These are phyloP conservation scores for Argynnis bischoffii DNA, from an alignment of 2,888 invertebrate species.

Conservation along the genomic window DNA sequence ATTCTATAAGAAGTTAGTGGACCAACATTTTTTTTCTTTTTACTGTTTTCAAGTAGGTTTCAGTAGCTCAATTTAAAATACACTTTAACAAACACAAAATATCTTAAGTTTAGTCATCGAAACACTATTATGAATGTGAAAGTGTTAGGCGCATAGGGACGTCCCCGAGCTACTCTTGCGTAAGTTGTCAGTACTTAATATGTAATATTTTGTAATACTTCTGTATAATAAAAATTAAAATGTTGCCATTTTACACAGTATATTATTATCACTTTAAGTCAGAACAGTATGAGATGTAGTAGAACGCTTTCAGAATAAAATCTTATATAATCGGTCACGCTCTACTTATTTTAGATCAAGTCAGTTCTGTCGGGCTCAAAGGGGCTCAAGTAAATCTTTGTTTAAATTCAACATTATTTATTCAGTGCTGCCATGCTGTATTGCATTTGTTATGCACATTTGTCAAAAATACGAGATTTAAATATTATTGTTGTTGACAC, in stretches of 20 bases:
- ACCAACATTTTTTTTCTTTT: too few relatives aligned
- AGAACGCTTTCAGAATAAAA: not conserved
- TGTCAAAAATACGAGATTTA: constrained; percentile 16
- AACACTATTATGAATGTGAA: too few relatives aligned
- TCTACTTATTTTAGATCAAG: constrained; percentile 17
- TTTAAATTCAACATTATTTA: constrained; percentile 32
- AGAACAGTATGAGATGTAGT: not conserved
- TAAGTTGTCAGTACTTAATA: too few relatives aligned
- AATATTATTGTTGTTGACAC: constrained; percentile 8
- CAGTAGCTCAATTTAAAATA: too few relatives aligned
- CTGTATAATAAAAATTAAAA: too few relatives aligned
- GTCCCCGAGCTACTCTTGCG: too few relatives aligned
- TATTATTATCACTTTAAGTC: not conserved
- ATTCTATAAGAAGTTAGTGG: too few relatives aligned
- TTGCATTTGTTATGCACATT: constrained; percentile 20
- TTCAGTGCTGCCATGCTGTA: constrained; percentile 22
- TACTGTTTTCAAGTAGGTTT: too few relatives aligned
- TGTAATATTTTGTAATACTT: too few relatives aligned
- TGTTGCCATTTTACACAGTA: not conserved
- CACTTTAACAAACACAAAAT: too few relatives aligned
- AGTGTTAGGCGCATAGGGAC: too few relatives aligned
- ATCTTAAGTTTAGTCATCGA: too few relatives aligned
- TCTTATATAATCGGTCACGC: constrained; percentile 11
- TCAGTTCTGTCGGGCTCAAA: constrained; percentile 17
- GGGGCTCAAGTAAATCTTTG: constrained; percentile 33